A percentile compares a stretch with the other conserved stretches of the same genome.
These are phyloP conservation scores for Cyanoderma ruficeps DNA, from an alignment of 2,113 vertebrate species.

Conservation along the genomic window DNA sequence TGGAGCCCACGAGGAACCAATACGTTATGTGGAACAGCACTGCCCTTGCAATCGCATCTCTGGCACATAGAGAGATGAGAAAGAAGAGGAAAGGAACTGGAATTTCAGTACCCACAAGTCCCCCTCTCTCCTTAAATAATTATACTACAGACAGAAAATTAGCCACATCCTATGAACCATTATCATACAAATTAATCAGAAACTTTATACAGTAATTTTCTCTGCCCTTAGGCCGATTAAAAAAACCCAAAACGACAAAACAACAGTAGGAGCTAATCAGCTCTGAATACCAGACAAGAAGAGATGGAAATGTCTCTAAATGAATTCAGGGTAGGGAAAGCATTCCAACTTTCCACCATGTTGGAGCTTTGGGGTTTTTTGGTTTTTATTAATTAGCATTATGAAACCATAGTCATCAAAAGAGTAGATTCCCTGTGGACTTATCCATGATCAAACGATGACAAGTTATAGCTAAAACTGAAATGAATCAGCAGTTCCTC, in stretches of 20 bases:
- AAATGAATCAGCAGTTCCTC: not conserved
- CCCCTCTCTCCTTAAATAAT: not conserved
- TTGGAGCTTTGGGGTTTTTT: not conserved
- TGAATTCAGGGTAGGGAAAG: not conserved
- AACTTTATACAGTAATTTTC: not conserved
- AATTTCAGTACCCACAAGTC: not conserved
- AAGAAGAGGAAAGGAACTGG: not conserved
- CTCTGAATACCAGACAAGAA: not conserved
- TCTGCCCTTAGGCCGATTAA: not conserved
- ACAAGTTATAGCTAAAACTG: not conserved
- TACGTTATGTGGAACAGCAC: not conserved
- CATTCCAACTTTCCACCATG: not conserved
- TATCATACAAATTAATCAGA: not conserved
- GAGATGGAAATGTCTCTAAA: not conserved
- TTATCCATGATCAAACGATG: not conserved
- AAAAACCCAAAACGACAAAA: not conserved
- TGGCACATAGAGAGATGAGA: not conserved
- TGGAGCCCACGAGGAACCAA: not conserved
- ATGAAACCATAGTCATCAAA: not conserved
- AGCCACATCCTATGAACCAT: not conserved
- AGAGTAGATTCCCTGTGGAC: not conserved
- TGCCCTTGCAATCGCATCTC: not conserved
- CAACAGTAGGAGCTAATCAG: not conserved
- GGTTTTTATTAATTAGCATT: not conserved
- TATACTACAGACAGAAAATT: not conserved